phyloP scores from a whole-genome alignment of 2,888 invertebrate genomes.

The Calameuta idolon region DNA sequence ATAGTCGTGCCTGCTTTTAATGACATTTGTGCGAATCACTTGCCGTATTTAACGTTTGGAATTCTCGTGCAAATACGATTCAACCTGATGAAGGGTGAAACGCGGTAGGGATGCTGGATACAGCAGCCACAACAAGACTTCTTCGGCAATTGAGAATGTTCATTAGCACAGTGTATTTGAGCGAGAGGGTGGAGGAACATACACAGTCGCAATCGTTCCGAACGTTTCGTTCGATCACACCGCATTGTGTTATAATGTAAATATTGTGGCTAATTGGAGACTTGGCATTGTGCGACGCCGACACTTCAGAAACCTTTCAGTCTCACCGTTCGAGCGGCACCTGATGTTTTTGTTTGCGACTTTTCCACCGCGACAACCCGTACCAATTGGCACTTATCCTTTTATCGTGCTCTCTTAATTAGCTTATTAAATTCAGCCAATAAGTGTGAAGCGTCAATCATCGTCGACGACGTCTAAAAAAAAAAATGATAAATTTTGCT shows the following conservation, averaged over 20 bases:
- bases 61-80: neutral
- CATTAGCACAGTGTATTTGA: conserved; percentile 10
- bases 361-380: neutral
- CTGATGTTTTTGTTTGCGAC: conserved; percentile 47
- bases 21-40: neutral
- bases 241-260: conserved; percentile 58
- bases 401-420: conserved; percentile 47
- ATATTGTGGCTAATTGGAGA: conserved; percentile 65
- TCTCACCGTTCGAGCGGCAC: conserved; percentile 48
- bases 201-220: conserved; percentile 18
- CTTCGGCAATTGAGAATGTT: neutral
- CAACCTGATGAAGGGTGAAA: neutral
- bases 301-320: conserved; percentile 52
- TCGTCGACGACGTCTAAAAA: conserved; percentile 16
- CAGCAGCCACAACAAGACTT: neutral
- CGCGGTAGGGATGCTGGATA: neutral
- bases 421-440: conserved; percentile 55
- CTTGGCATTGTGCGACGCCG: conserved; percentile 53
- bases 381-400: conserved; percentile 7
- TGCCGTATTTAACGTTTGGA: neutral
- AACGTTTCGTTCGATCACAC: conserved; percentile 48
- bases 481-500: conserved; percentile 21
- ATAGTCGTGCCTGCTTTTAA: neutral
- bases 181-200: conserved; percentile 6
- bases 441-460: conserved; percentile 21